Base-by-base conservation (phyloP, 2,113 vertebrate species). In the Struthidea cinerea region DNA sequence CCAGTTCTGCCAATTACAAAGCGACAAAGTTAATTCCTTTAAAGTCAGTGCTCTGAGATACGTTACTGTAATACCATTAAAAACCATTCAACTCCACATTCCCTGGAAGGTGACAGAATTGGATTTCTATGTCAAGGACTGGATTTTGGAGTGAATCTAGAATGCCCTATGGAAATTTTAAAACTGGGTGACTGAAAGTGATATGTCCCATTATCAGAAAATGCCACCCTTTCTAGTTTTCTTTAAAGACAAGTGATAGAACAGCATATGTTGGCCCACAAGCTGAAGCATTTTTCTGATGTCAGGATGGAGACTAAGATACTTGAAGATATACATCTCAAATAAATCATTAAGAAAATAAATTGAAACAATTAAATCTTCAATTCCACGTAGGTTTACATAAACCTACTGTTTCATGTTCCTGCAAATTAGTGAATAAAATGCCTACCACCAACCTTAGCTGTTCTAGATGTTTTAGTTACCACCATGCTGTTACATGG, bases 11-110 rank as follows among this genome's bases (percentile, higher is more conserved):
- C 80, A 95, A 78, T 82, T 97, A 87, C 2, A 2, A 79, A 63
- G 42, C 10, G 12, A 87, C 89, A 87, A 92, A 91, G 56, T 92
- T 94, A 94, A 96, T 96, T 96, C 81, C 20, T 67, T 91, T 85
- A 80, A 90, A 70, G 60, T 84, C 83, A 84, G 26, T 77, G 65
- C 26, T 96, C 44, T 90, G 37, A 90, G 81, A 91, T 42, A 78
- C 17, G 71, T 76, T 94, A 80, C 67, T 3, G 0, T 79, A 91
- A 89, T 37, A 57, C 16, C 37, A 76, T 90, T 95, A 84, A 60
- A 87, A 84, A 17, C 3, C 13, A 63, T 63, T 77, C 64, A 79
- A 81, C 68, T 70, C 10, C 71, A 55, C 63, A 90, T 47, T 71
- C 33, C 60, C 41, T 90, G 33, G 35, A 90, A 93, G 81, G 39